Evolutionary conservation across 2,113 vertebrate species (phyloP), one percentile per base, ranked within the genome.

Genomic region (Gopherus evgoodei): DNA sequence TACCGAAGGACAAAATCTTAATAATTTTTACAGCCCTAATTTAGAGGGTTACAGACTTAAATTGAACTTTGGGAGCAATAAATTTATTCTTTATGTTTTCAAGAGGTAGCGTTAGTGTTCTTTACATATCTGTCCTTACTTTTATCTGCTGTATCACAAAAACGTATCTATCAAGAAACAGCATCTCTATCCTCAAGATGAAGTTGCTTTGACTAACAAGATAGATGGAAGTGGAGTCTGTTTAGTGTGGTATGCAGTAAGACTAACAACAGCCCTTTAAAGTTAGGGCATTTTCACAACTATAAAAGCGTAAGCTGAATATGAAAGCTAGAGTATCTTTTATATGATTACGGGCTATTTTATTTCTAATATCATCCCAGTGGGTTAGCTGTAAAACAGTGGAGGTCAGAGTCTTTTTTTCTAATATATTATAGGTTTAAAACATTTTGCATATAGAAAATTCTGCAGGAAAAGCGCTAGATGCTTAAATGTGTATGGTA

Each of bases 221-320:
- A 69, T 83, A 90, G 52, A 44, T 59, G 2, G 29, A 89, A 93
- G 91, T 7, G 76, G 27, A 87, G 62, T 6, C 8, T 93, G 47
- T 57, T 95, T 96, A 93, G 27, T 38, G 87, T 31, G 56, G 31
- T 81, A 93, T 97, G 97, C 87, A 86, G 86, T 89, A 97, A n/a
- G 96, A 92, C n/a, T 92, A 90, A 96, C 53, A 57, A 91, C 56
- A 95, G 94, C 53, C 87, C 24, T 90, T 53, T 50, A 89, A 88
- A 31, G 82, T 93, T 38, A 91, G 62, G 52, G 22, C 19, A 90
- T 90, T 95, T 93, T 91, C 72, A 88, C n/a, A 78, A 93, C 90
- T 78, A 92, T 93, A 42, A 94, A 92, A 88, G 69, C 87, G 83
- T 90, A 91, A 96, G 83, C 42, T 93, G 89, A 96, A 93, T 91